phyloP scores from a whole-genome alignment of 1,140 invertebrate genomes.

The Heliconius congener region DNA sequence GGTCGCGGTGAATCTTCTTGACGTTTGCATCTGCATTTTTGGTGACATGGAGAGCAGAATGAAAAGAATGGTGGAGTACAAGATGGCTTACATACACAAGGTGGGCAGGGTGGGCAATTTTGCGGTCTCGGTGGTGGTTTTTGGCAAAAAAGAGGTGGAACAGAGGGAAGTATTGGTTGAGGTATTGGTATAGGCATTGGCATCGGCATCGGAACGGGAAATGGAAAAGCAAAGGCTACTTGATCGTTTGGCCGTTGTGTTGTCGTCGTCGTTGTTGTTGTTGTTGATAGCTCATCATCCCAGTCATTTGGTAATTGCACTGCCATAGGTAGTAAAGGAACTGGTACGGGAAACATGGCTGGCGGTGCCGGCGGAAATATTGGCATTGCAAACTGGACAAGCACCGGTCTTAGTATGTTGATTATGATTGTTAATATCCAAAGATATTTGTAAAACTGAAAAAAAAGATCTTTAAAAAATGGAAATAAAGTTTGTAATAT shows the following conservation, averaged over 20 bases:
- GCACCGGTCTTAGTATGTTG: conserved; percentile 23
- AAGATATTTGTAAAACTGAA: neutral
- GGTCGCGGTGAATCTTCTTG: conserved; percentile 45
- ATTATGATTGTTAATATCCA: conserved; percentile 30
- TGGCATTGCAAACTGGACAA: conserved; percentile 39
- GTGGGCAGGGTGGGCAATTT: conserved; percentile 60
- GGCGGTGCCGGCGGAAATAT: conserved; percentile 32
- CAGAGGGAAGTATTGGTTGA: conserved; percentile 16
- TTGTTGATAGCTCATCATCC: conserved; percentile 17
- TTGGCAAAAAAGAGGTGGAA: conserved; percentile 20
- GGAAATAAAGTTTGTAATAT: no score
- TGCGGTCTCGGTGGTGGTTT: conserved; percentile 33
- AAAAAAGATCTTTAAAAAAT: neutral
- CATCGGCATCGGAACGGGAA: conserved; percentile 6
- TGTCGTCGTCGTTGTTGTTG: conserved; percentile 43
- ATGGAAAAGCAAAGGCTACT: conserved; percentile 35
- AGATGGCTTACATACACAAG: conserved; percentile 57
- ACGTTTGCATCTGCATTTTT: conserved; percentile 61
- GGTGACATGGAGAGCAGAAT: conserved; percentile 67
- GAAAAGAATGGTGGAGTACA: conserved; percentile 69
- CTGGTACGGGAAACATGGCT: conserved; percentile 36
- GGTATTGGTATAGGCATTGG: conserved; percentile 50
- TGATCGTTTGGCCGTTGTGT: neutral
- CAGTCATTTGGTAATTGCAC: neutral
- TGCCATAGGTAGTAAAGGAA: conserved; percentile 14